Base-by-base conservation (phyloP, 2,888 invertebrate genomes). In the Cephus pygmeus region DNA sequence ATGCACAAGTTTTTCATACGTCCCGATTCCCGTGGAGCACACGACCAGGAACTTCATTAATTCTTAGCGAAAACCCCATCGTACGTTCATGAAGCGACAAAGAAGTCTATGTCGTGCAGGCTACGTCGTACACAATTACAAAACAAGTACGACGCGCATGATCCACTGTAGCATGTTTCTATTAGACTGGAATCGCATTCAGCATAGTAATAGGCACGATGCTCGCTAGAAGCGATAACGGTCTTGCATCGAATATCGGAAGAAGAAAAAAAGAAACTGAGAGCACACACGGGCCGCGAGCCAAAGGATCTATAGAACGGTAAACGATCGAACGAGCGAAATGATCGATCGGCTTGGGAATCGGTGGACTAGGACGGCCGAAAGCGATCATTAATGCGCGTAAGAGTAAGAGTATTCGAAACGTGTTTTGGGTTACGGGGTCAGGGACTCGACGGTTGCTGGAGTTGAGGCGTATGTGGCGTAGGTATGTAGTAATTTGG, bases 391-490 rank as follows among this genome's bases (percentile, higher is more conserved):
- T 76, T 75, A 74, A 23, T 36, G 74, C 34, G 23, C 35, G 30
- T 36, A 34, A 36, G 74, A 74, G 74, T 74, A 74, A 74, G 36
- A 74, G 74, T 75, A 68, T 76, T 76, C 74, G 79, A 34, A 74
- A 69, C 73, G 73, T 76, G 76, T 79, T 79, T 76, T 76, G 79
- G 74, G 76, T 76, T 73, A 79, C 69, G 73, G 11, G 79, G 79
- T 79, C 79, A 79, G 79, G 79, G 79, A 76, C 76, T 78, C 73
- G 30, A 74, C 74, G 73, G 68, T 76, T 69, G 76, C 74, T 76
- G 76, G 74, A 74, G 34, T 34, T 36, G 35, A 71, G 71, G 6
- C 40, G 34, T 35, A 30, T 68, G 56, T 56, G 31, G n/a, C 15
- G 73, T n/a, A 31, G 31, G 31, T 34, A 73, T 36, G 34, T 56